Base-by-base conservation (phyloP, 1,140 invertebrate species). In the Brachionus calyciflorus region DNA sequence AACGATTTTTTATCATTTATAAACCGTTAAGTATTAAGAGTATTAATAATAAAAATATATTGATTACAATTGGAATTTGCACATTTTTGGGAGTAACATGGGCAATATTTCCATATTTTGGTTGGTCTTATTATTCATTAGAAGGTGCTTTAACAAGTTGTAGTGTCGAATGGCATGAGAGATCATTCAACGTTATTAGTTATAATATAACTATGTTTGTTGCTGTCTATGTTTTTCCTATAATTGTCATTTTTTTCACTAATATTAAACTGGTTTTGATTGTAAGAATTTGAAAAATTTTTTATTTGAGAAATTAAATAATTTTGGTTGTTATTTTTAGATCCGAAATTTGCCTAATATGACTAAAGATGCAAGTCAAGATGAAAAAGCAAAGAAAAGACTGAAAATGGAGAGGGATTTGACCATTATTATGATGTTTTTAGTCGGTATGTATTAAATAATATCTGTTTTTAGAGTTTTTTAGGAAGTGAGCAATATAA, bases 141-240 rank as follows among this genome's bases (percentile, higher is more conserved):
- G 73, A 76, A 44, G 73, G 73, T 46, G 73, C 49, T 40, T 19
- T 76, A 26, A 76, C 73, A 53, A 55, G 49, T 17, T 76, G 73
- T 21, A 55, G 49, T 46, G 33, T 76, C 7, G 49, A 55, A 40
- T 76, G 73, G 73, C 26, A 28, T n/a, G 73, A 76, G n/a, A 41
- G 73, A 76, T 48, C 51, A n/a, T 41, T 76, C 10, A 76, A 76
- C 48, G 73, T 76, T 17, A 76, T 76, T 9, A 76, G 73, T 48
- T 76, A 76, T 12, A 76, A 76, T 60, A 40, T 76, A 28, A 55
- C 49, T 9, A 76, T 76, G 28, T 76, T 76, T 76, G 26, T 76
- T 9, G 19, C 57, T 26, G 49, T 37, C 7, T 76, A 44, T 46
- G 14, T 26, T 24, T 12, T 76, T n/a, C 73, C 73, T 1, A 28